Evolutionary conservation across 1,140 invertebrate genomes (phyloP).

Genomic region (Pseudomyrmex dendroicus): DNA sequence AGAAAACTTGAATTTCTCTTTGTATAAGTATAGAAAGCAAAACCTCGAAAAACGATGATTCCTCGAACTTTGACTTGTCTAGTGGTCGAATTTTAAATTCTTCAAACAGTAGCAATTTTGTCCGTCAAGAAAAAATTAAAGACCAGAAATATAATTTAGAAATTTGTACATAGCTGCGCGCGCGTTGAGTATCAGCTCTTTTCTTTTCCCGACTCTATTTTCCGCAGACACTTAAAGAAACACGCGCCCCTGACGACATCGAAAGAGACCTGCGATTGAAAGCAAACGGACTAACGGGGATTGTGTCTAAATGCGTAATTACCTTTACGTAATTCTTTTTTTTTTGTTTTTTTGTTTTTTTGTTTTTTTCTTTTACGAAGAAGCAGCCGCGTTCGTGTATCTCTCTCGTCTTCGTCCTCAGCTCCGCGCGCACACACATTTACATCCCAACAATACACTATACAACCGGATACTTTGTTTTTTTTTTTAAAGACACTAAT

Average conservation of each 20-base stretch:
- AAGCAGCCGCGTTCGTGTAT: slow-evolving; percentile 26
- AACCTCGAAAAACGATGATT: no score
- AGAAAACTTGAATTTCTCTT: background rate
- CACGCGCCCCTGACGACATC: background rate
- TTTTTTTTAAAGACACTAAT: slow-evolving; percentile 57
- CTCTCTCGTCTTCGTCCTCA: background rate
- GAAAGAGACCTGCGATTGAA: slow-evolving; percentile 2
- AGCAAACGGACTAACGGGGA: slow-evolving; percentile 20
- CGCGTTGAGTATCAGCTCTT: background rate
- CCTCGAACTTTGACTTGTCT: no score
- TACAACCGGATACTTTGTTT: slow-evolving; percentile 24
- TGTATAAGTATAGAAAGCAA: background rate
- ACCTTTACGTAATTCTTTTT: background rate
- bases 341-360: no score
- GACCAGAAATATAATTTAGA: no score
- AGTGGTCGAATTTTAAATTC: no score
- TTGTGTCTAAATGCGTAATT: slow-evolving; percentile 18
- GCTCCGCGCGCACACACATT: background rate
- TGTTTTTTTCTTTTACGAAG: background rate
- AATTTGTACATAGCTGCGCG: no score
- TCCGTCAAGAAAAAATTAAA: no score
- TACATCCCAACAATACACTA: background rate
- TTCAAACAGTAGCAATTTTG: no score
- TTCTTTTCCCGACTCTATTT: slow-evolving; percentile 3
- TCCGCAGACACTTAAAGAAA: background rate